Base-by-base conservation (phyloP, 1,140 invertebrate species). In the Leptinotarsa defecta region DNA sequence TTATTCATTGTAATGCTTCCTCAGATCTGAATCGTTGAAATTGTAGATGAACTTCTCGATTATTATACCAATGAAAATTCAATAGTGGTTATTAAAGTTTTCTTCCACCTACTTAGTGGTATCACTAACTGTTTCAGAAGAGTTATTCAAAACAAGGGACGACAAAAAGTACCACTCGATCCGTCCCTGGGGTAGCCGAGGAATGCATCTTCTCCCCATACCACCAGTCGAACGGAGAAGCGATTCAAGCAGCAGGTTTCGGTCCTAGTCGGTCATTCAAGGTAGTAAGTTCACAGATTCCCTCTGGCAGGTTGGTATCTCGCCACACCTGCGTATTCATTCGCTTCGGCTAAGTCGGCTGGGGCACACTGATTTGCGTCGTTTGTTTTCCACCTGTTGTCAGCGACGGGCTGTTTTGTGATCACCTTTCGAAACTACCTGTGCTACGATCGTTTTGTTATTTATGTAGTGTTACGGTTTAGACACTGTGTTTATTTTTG, bases 221-320 rank as follows among this genome's bases (percentile, higher is more conserved):
- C 22, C 11, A 52, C 57, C 74, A 69, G 64, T 76, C 71, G n/a
- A 57, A 57, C 52, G 4, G 52, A 15, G 52, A 57, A 19, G 15
- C 15, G 52, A 57, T 57, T 57, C 34, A 43, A 43, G 34, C 22
- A 73, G 69, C 76, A 75, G 73, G 76, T 77, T 77, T 77, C 73
- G 73, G 68, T 77, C 62, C 72, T 65, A 74, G 76, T 77, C 76
- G 76, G 76, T 77, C 76, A 77, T 77, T 77, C 76, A 77, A 77
- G 76, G 76, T 77, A 77, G 76, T 77, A 77, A 77, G 76, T 77
- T 77, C 76, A 77, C 61, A 74, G 73, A 75, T 77, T 75, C 73
- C 76, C 76, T 71, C 49, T 69, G 73, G 73, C 73, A 74, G 73
- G 73, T 68, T 73, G 19, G 34, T 48, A 57, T 57, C 52, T 57